Evolutionary conservation across 2,113 vertebrate genomes (phyloP).

Genomic region (Glareola pratincola): DNA sequence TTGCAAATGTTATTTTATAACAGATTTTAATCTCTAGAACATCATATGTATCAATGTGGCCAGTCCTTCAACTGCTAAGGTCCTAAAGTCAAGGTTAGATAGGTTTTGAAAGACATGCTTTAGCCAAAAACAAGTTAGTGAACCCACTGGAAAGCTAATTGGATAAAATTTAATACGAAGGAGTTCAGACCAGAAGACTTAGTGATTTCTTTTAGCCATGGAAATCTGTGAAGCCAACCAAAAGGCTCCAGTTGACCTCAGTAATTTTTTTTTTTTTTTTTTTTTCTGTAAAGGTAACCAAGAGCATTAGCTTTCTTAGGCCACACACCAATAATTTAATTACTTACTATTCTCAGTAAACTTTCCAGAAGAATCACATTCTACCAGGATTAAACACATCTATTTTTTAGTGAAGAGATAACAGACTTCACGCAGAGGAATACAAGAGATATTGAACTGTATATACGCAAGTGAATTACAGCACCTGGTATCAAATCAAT

Average conservation of each 20-base stretch:
- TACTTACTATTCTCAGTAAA: slow-evolving; percentile 16
- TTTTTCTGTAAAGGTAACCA: slow-evolving; percentile 3
- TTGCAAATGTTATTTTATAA: background rate
- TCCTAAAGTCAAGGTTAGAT: background rate
- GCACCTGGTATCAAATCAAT: background rate
- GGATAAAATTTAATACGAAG: background rate
- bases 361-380: slow-evolving; percentile 33
- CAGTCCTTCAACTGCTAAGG: background rate
- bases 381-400: background rate
- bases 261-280: background rate
- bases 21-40: background rate
- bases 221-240: background rate
- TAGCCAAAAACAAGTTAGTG: background rate
- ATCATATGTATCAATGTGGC: background rate
- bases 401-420: slow-evolving; percentile 39
- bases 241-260: background rate
- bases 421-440: background rate
- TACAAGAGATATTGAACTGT: slow-evolving; percentile 23
- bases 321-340: slow-evolving; percentile 58
- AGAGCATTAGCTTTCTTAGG: background rate
- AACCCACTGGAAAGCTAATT: background rate
- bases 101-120: background rate
- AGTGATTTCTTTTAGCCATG: slow-evolving; percentile 1
- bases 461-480: slow-evolving; percentile 30
- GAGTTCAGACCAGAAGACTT: background rate